A percentile compares a stretch with the other conserved stretches of the same genome.
Evolutionary conservation across 2,888 invertebrate species (phyloP).

Genomic region (Dendrolimus houi): DNA sequence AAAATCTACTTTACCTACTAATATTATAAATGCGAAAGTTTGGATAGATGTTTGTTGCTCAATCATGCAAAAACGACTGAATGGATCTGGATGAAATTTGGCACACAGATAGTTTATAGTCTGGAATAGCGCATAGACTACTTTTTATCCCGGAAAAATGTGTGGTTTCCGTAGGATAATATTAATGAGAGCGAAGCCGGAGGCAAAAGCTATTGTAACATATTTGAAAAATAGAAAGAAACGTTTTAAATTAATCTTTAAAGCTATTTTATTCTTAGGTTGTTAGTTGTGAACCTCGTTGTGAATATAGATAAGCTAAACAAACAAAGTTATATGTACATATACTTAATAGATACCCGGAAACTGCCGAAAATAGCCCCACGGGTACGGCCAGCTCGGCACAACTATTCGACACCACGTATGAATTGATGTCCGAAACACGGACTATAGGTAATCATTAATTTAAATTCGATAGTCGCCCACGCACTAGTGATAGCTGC

Average conservation of each 20-base stretch:
- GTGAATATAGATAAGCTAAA: conserved; percentile 42
- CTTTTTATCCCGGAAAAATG: no score
- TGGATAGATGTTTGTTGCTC: no score
- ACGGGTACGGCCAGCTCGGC: conserved; percentile 25
- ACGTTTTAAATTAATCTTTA: conserved; percentile 16
- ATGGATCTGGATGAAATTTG: no score
- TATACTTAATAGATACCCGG: conserved; percentile 38
- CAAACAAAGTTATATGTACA: conserved; percentile 14
- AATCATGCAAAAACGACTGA: no score
- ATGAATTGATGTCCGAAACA: conserved; percentile 41
- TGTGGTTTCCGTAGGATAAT: no score
- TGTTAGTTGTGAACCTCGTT: conserved; percentile 29
- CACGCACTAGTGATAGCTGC: conserved; percentile 44
- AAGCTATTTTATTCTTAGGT: conserved; percentile 30
- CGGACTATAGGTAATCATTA: conserved; percentile 54
- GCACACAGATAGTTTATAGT: no score
- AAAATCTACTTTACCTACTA: no score
- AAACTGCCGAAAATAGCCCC: conserved; percentile 53
- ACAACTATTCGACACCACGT: conserved; percentile 33
- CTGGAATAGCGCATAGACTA: no score
- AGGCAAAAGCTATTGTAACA: no score
- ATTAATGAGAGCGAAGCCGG: no score
- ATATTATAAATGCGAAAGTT: no score
- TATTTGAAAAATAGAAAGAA: not conserved
- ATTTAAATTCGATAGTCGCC: conserved; percentile 61